Base-by-base conservation (phyloP, 23 tunicate genomes). In the Aplidium turbinatum region DNA sequence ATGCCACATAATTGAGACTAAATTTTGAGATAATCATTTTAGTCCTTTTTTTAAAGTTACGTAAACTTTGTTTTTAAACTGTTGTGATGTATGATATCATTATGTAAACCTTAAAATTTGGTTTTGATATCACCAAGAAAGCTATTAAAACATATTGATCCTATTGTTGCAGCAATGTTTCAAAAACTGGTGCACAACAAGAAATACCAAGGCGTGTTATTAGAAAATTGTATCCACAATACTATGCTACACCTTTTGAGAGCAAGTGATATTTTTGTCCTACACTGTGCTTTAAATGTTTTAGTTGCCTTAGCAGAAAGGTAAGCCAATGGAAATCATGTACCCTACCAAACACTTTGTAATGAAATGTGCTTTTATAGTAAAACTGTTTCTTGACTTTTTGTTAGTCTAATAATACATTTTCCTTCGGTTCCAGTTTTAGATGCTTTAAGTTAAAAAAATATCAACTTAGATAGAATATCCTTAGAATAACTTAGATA, bases 271-370 rank as follows among this genome's bases (percentile, higher is more conserved):
- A 60, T 78, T 24, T 75, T 81, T 53, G 79, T 91, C 2, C 69
- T 91, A 18, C 97, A 91, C 29, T 91, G 91, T 75, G 70, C 91
- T 13, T 64, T 91, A 35, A 35, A 80, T 55, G 66, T 79, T 4
- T 77, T 91, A 0, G 68, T 79, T 16, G 80, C 79, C 9, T 60
- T 90, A 4, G 88, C 90, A 22, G 77, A 77, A 24, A 56, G 82
- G 89, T 83, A 67, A 34, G 50, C 54, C 2, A 35, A 32, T 35
- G 20, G 19, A n/a, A n/a, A n/a, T n/a, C n/a, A n/a, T n/a, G n/a
- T n/a, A n/a, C n/a, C n/a, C n/a, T n/a, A n/a, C 16, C 50, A 42
- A 9, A 42, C 50, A 9, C 50, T 42, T 42, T 42, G 11, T 42
- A 42, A 9, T 42, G 50, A 42, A 9, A 42, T 42, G 13, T 42